A percentile compares a stretch with the other conserved stretches of the same genome.
Conservation (phyloP, 2,113 vertebrate species). For the Myrmophylax atrothorax region DNA sequence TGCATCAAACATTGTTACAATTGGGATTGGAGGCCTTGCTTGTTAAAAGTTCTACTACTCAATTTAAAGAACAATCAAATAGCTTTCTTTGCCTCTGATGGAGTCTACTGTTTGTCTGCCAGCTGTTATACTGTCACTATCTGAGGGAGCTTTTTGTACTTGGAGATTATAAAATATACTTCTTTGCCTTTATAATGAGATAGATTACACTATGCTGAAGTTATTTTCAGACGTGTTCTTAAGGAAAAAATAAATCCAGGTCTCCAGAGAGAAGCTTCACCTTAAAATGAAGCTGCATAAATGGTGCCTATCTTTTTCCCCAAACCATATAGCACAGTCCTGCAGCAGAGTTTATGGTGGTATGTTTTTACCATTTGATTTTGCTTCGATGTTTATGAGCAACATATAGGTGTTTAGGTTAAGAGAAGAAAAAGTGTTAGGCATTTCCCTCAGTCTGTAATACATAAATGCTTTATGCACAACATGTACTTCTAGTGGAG, state of each 20-base stretch:
- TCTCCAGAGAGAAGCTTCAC: not conserved
- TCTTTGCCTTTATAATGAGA: not conserved
- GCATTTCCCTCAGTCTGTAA: not conserved
- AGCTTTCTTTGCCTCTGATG: not conserved
- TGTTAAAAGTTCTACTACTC: not conserved
- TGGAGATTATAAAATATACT: slow-evolving; percentile 4
- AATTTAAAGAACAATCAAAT: not conserved
- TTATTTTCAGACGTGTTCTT: slow-evolving; percentile 24
- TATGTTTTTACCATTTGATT: not conserved
- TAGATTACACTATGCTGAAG: not conserved
- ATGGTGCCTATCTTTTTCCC: not conserved
- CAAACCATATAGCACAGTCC: not conserved
- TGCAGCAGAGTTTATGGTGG: not conserved
- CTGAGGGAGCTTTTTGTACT: not conserved
- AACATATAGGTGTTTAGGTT: not conserved
- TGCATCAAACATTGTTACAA: not conserved
- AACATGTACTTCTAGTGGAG: not conserved
- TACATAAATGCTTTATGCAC: not conserved
- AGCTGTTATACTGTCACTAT: not conserved
- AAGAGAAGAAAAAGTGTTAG: not conserved
- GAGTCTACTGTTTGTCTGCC: slow-evolving; percentile 2
- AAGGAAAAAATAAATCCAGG: not conserved
- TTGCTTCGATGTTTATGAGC: not conserved
- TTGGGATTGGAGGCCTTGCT: not conserved
- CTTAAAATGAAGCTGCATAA: slow-evolving; percentile 1